Evolutionary conservation across 2,113 vertebrate species (phyloP).

Genomic region (Motacilla alba): DNA sequence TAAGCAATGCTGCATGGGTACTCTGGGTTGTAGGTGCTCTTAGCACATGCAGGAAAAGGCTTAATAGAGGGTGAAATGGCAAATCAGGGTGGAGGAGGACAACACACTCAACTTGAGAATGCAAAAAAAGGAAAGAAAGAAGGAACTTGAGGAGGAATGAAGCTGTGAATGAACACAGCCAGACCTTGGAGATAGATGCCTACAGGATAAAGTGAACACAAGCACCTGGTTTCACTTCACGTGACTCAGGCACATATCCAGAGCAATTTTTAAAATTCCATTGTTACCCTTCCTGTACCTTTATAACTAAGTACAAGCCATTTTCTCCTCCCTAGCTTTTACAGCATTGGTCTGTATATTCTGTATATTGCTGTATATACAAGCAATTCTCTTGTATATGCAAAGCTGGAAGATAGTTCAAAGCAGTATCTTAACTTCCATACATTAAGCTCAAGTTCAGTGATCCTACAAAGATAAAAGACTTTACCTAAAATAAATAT

Average conservation of each 20-base stretch:
- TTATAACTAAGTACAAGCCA: neutral
- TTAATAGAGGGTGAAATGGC: neutral
- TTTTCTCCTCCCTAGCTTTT: neutral
- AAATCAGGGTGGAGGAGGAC: neutral
- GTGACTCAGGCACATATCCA: neutral
- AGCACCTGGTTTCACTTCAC: neutral
- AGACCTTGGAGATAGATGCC: neutral
- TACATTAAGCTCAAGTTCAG: neutral
- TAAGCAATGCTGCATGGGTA: conserved; percentile 6
- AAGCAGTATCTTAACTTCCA: neutral
- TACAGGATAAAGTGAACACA: neutral
- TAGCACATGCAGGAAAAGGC: neutral
- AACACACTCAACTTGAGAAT: neutral
- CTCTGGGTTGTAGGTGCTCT: neutral
- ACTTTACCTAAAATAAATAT: neutral
- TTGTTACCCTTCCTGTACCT: neutral
- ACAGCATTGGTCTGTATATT: neutral
- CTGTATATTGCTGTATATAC: neutral
- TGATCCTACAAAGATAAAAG: neutral
- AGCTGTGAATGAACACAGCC: neutral
- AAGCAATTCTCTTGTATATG: neutral
- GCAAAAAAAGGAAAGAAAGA: neutral
- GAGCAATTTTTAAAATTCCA: neutral
- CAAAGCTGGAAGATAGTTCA: neutral
- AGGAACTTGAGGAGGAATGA: neutral